A percentile compares a stretch with the other conserved stretches of the same genome.
phyloP scores from a whole-genome alignment of 2,888 invertebrate species.

The Ectobius pallidus region DNA sequence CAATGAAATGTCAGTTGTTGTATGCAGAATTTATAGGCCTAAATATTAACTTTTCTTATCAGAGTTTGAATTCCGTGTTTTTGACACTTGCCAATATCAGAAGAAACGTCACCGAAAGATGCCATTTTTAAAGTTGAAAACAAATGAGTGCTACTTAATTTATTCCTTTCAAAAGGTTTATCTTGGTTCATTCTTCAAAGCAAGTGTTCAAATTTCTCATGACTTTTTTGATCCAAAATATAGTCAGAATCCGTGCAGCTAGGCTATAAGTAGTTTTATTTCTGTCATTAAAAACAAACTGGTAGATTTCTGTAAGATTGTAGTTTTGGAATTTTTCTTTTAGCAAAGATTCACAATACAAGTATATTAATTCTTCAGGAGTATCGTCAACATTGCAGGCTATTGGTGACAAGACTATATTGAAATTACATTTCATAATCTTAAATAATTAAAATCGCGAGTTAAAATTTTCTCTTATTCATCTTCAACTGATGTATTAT shows the following conservation, averaged over 20 bases:
- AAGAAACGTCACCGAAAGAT: background rate
- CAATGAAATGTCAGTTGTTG: background rate
- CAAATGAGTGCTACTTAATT: no score
- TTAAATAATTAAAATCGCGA: no score
- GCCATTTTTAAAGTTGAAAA: background rate
- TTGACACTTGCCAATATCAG: background rate
- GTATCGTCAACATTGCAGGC: no score
- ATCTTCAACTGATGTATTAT: no score
- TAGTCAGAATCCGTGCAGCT: background rate
- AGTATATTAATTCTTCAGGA: background rate
- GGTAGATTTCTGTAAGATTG: background rate
- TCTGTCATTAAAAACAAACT: background rate
- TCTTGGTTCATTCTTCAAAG: background rate
- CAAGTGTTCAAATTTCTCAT: background rate
- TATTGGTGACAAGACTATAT: no score
- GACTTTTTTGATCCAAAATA: background rate
- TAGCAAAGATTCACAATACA: background rate
- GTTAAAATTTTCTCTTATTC: no score
- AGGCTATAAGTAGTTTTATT: background rate
- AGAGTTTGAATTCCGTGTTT: background rate
- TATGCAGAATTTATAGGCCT: background rate
- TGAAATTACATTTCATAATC: no score
- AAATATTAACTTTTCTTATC: background rate
- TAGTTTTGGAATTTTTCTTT: background rate
- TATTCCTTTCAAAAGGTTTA: no score